phyloP scores from a whole-genome alignment of 2,797 vertebrate species.

The Rhinichthys osculus region DNA sequence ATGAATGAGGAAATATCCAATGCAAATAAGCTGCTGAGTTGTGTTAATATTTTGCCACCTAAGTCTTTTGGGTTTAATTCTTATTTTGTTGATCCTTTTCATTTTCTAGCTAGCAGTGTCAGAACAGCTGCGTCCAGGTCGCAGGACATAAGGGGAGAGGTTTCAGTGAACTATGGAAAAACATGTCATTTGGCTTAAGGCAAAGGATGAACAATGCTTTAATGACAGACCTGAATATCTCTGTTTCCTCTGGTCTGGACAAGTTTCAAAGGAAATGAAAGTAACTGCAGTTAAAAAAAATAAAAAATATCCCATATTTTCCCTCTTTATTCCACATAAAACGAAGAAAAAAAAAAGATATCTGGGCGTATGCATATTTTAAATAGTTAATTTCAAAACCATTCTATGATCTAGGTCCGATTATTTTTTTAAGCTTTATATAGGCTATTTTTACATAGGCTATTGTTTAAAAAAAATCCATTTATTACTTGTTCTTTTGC shows the following conservation, averaged over 20 bases:
- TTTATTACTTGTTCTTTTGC: too few relatives aligned
- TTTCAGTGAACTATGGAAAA: slow-evolving; percentile 32
- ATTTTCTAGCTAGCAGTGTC: neutral
- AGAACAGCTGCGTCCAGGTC: slow-evolving; percentile 42
- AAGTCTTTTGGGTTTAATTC: neutral
- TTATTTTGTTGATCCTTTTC: slow-evolving; percentile 1
- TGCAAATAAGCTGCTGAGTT: slow-evolving; percentile 6
- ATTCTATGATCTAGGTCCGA: neutral
- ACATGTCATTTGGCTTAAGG: neutral
- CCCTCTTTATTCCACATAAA: neutral
- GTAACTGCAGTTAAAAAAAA: neutral
- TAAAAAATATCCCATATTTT: too few relatives aligned
- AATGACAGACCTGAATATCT: slow-evolving; percentile 38
- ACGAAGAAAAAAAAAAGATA: neutral
- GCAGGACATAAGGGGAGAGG: slow-evolving; percentile 21
- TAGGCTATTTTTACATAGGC: too few relatives aligned
- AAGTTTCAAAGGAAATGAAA: slow-evolving; percentile 14
- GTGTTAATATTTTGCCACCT: neutral
- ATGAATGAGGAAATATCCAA: neutral
- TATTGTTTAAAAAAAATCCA: too few relatives aligned
- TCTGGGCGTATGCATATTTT: neutral
- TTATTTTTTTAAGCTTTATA: neutral
- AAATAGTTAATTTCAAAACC: neutral
- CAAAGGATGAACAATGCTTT: slow-evolving; percentile 29
- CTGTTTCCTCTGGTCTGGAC: slow-evolving; percentile 28